A percentile compares a stretch with the other conserved stretches of the same genome.
Evolutionary conservation across 2,797 vertebrate species (phyloP).

Genomic region (Etheostoma perlongum): DNA sequence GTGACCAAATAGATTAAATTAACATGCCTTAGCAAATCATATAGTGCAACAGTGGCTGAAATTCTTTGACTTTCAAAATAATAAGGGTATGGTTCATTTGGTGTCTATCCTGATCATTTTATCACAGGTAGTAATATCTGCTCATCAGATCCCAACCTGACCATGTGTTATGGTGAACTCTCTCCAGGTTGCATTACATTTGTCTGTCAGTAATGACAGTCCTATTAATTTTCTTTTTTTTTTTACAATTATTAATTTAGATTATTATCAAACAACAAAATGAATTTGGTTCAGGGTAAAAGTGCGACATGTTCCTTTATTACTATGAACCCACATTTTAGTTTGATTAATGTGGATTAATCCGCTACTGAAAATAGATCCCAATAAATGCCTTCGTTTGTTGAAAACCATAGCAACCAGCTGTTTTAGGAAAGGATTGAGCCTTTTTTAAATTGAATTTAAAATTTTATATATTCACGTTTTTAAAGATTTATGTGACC

Average conservation of each 20-base stretch:
- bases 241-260: neutral
- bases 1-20: neutral
- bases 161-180: neutral
- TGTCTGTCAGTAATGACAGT: neutral
- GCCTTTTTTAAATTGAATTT: no score
- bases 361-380: neutral
- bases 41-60: neutral
- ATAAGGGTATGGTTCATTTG: neutral
- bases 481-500: neutral
- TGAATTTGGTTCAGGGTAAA: neutral
- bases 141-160: neutral
- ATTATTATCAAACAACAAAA: constrained; percentile 2
- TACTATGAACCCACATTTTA: neutral
- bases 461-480: neutral
- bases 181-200: neutral
- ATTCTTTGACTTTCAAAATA: constrained; percentile 6
- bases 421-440: no score
- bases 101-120: neutral
- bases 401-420: neutral
- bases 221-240: neutral
- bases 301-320: neutral
- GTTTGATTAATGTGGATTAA: neutral
- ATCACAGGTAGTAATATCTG: neutral
- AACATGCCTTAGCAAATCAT: neutral
- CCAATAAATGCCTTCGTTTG: neutral